phyloP scores from a whole-genome alignment of 2,797 vertebrate genomes.

The Pygocentrus nattereri region DNA sequence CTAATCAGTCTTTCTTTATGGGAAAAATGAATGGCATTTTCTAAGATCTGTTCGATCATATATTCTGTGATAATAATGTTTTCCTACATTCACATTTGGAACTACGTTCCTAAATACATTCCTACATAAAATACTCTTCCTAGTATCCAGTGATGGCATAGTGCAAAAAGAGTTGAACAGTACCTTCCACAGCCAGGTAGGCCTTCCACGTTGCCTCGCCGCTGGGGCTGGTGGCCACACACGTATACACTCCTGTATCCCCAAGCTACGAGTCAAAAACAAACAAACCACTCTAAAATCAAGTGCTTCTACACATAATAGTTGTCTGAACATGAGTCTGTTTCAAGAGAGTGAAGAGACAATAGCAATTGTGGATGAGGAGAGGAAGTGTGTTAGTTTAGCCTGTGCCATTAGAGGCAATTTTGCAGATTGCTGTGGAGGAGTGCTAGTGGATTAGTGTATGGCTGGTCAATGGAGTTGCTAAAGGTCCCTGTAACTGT shows the following conservation, averaged over 20 bases:
- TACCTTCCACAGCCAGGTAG: conserved; percentile 96
- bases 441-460: background rate
- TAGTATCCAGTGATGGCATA: background rate
- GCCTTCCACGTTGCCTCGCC: conserved; percentile 97
- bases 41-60: too few species aligned
- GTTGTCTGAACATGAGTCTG: conserved; percentile 3
- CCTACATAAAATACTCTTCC: too few species aligned
- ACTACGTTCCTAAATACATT: too few species aligned
- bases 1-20: too few species aligned
- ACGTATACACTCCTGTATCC: conserved; percentile 94
- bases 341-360: conserved; percentile 24
- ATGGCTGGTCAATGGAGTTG: conserved; percentile 15
- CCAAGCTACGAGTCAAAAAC: conserved; percentile 83
- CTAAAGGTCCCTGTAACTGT: conserved; percentile 28
- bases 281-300: conserved; percentile 26
- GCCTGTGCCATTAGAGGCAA: conserved; percentile 34
- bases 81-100: too few species aligned
- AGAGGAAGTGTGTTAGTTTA: conserved; percentile 27
- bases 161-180: conserved; percentile 27
- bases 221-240: conserved; percentile 93
- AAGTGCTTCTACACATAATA: conserved; percentile 16
- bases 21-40: too few species aligned
- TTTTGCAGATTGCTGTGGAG: conserved; percentile 29
- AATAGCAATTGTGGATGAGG: conserved; percentile 22
- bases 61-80: too few species aligned